Percentiles rank a stretch among this genome's conserved stretches.
Evolutionary conservation across 2,888 invertebrate genomes (phyloP).

Genomic region (Athalia cordata): DNA sequence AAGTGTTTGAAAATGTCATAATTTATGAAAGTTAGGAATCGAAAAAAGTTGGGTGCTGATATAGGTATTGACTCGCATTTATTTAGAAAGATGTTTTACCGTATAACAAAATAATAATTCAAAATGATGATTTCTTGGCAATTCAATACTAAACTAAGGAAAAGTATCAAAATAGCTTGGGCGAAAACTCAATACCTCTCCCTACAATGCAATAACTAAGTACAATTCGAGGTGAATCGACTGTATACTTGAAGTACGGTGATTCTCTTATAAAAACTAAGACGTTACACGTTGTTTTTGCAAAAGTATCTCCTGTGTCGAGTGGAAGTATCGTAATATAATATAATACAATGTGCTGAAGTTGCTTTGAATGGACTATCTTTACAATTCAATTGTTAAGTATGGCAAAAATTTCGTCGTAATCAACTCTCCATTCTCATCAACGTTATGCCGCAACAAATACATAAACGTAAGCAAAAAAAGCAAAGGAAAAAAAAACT

Average conservation of each 20-base stretch:
- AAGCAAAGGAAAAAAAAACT: slow-evolving; percentile 30
- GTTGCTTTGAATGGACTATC: slow-evolving; percentile 25
- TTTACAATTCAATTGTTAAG: neutral
- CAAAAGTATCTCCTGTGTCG: slow-evolving; percentile 55
- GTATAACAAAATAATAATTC: slow-evolving; percentile 52
- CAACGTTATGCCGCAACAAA: slow-evolving; percentile 55
- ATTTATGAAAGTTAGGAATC: slow-evolving; percentile 57
- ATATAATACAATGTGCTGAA: slow-evolving; percentile 14
- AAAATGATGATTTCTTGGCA: slow-evolving; percentile 60
- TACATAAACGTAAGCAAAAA: slow-evolving; percentile 50
- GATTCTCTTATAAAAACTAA: slow-evolving; percentile 59
- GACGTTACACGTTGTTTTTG: slow-evolving; percentile 57
- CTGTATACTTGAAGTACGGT: slow-evolving; percentile 64
- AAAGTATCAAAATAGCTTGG: slow-evolving; percentile 51
- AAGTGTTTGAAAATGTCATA: slow-evolving; percentile 56
- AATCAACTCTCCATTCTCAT: slow-evolving; percentile 54
- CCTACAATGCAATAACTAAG: slow-evolving; percentile 67
- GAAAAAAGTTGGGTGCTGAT: slow-evolving; percentile 62
- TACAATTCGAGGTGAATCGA: slow-evolving; percentile 66
- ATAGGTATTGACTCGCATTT: slow-evolving; percentile 60
- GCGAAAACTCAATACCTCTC: slow-evolving; percentile 48
- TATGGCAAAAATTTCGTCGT: neutral
- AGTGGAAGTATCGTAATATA: slow-evolving; percentile 47
- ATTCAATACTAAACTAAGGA: slow-evolving; percentile 58
- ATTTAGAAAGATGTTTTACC: slow-evolving; percentile 50